Percentiles rank a stretch among this genome's conserved stretches.
These are phyloP conservation scores for Drosophila kanapiae DNA, from an alignment of 1,140 invertebrate species.

Conservation along the genomic window DNA sequence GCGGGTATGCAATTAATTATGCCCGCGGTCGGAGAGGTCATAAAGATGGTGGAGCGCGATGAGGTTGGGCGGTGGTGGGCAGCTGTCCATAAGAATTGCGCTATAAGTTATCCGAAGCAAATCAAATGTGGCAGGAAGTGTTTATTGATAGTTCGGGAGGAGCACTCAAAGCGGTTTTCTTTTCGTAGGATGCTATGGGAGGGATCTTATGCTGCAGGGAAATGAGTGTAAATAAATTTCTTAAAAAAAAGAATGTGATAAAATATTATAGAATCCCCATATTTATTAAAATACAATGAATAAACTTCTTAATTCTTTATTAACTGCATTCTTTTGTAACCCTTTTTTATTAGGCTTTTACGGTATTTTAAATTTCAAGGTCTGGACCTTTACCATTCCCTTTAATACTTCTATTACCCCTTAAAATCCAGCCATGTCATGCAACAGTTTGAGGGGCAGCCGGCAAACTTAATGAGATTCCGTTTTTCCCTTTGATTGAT, in stretches of 20 bases:
- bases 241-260: not conserved
- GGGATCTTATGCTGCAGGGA: not conserved
- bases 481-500: slow-evolving; percentile 68
- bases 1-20: slow-evolving; percentile 52
- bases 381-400: no score
- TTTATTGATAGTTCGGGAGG: slow-evolving; percentile 37
- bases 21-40: slow-evolving; percentile 39
- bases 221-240: not conserved
- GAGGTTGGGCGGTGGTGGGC: slow-evolving; percentile 1
- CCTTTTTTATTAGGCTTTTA: no score
- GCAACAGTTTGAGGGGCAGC: slow-evolving; percentile 42
- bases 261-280: not conserved
- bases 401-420: not conserved
- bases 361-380: not conserved
- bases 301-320: not conserved
- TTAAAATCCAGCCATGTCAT: slow-evolving; percentile 15
- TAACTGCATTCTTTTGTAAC: not conserved
- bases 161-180: slow-evolving; percentile 4
- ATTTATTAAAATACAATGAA: no score
- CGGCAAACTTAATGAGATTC: slow-evolving; percentile 61
- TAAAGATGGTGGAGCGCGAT: slow-evolving; percentile 34
- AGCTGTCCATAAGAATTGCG: slow-evolving; percentile 14
- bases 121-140: slow-evolving; percentile 48
- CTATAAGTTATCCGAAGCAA: slow-evolving; percentile 32
- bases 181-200: not conserved